Percentiles rank a stretch among this genome's conserved stretches.
Evolutionary conservation across 2,113 vertebrate genomes (phyloP).

Genomic region (Lota lota): DNA sequence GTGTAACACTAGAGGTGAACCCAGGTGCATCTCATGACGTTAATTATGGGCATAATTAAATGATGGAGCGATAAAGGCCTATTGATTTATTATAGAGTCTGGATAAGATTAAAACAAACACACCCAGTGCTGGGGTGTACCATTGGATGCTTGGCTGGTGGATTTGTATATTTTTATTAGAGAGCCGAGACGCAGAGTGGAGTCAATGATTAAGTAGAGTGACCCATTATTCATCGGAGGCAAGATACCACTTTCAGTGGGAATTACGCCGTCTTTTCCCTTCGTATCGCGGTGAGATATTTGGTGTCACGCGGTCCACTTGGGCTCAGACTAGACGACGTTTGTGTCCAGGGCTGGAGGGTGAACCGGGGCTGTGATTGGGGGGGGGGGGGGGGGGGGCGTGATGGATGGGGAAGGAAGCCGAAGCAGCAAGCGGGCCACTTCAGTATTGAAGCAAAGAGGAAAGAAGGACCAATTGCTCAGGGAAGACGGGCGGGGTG

Average conservation of each 20-base stretch:
- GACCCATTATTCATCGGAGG: conserved; percentile 20
- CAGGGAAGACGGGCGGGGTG: too few species aligned
- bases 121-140: conserved; percentile 15
- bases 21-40: too few species aligned
- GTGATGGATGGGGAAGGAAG: conserved; percentile 58
- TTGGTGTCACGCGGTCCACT: too few species aligned
- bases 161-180: too few species aligned
- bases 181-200: not conserved
- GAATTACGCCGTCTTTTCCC: conserved; percentile 18
- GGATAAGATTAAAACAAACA: conserved; percentile 31
- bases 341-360: conserved; percentile 28
- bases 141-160: conserved; percentile 18
- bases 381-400: conserved; percentile 32
- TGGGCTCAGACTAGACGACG: too few species aligned
- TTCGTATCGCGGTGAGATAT: conserved; percentile 24
- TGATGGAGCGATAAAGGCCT: too few species aligned
- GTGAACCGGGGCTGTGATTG: conserved; percentile 9
- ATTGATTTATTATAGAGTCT: conserved; percentile 15
- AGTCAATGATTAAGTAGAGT: conserved; percentile 5
- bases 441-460: conserved; percentile 15
- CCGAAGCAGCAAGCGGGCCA: conserved; percentile 38
- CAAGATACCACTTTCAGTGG: conserved; percentile 3
- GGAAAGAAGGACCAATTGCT: conserved; percentile 13
- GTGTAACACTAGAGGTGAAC: too few species aligned
- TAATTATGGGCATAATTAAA: too few species aligned